phyloP scores from a whole-genome alignment of 2,797 vertebrate species.

The Hafferia zeledoni region DNA sequence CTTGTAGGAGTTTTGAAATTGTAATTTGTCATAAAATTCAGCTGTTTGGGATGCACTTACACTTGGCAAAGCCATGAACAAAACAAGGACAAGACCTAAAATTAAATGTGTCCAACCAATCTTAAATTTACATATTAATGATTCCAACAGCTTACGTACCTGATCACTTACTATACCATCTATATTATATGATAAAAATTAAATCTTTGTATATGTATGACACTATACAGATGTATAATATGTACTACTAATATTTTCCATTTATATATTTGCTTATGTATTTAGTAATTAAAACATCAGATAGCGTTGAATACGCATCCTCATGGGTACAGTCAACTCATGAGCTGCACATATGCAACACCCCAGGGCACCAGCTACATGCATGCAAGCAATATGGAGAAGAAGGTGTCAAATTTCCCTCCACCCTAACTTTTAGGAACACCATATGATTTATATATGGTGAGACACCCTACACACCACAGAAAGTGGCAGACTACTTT shows the following conservation, averaged over 20 bases:
- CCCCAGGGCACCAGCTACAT: neutral
- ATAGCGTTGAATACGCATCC: neutral
- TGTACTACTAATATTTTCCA: neutral
- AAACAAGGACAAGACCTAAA: neutral
- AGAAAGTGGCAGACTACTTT: neutral
- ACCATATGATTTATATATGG: neutral
- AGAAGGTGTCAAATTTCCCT: neutral
- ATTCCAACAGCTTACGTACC: neutral
- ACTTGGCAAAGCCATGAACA: neutral
- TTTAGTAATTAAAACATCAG: neutral
- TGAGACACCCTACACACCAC: neutral
- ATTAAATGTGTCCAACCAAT: neutral
- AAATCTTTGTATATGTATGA: neutral
- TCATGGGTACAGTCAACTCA: neutral
- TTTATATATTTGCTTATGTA: neutral
- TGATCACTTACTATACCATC: neutral
- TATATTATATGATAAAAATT: neutral
- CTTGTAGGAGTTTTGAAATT: neutral
- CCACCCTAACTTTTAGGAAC: neutral
- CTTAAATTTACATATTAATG: neutral
- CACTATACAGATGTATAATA: neutral
- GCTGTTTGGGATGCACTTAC: neutral
- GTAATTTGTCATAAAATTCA: neutral
- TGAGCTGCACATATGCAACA: neutral
- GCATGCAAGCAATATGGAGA: neutral